Percentiles rank a stretch among this genome's conserved stretches.
These are phyloP conservation scores for Parauchenoglanis ngamensis DNA, from an alignment of 2,797 vertebrate species.

Conservation along the genomic window DNA sequence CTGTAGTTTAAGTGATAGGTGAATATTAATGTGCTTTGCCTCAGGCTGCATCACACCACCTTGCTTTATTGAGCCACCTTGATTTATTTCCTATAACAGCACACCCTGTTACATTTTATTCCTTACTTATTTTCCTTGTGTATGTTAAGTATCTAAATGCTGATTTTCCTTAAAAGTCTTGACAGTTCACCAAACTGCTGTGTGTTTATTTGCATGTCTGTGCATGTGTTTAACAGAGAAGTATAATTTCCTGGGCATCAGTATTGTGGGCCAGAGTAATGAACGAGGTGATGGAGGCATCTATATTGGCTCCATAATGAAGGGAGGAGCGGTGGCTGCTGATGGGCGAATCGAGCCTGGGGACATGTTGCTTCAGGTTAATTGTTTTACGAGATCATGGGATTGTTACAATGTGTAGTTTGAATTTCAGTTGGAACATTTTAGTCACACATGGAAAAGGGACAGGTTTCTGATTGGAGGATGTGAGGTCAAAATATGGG, in stretches of 20 bases:
- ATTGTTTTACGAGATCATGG: not conserved
- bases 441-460: not conserved
- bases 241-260: constrained; percentile 82
- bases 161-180: not conserved
- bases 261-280: constrained; percentile 84
- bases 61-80: no score
- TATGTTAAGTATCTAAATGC: not conserved
- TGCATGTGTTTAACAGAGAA: constrained; percentile 67
- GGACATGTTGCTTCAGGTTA: constrained; percentile 82
- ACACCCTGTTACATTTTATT: not conserved
- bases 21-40: not conserved
- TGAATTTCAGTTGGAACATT: not conserved
- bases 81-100: not conserved
- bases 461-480: not conserved
- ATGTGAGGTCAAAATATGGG: not conserved
- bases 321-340: constrained; percentile 87
- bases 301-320: constrained; percentile 90
- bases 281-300: constrained; percentile 90
- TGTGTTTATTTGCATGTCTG: not conserved
- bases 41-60: not conserved
- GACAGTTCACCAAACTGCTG: not conserved
- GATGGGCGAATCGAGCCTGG: constrained; percentile 84
- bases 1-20: not conserved
- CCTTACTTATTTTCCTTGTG: not conserved
- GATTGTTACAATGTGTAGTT: not conserved